These are phyloP conservation scores for Chrysotoxum bicinctum DNA, from an alignment of 2,888 invertebrate species.

Conservation along the genomic window DNA sequence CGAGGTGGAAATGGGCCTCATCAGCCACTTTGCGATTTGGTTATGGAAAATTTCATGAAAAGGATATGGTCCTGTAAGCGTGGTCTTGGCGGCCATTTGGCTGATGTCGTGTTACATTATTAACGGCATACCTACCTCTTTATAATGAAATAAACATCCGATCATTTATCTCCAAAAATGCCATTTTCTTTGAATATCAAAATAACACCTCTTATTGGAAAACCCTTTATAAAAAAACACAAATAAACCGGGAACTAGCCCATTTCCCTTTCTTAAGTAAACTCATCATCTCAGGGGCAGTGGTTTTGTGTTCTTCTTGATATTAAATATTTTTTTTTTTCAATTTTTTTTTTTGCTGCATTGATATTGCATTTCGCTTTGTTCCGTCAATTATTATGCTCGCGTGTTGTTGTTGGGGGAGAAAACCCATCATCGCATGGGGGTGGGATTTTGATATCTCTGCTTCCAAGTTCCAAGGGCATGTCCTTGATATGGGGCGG, in stretches of 20 bases:
- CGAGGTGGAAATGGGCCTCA: too few species aligned
- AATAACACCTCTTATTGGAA: too few species aligned
- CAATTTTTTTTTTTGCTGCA: conserved; percentile 2
- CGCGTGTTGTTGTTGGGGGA: conserved; percentile 8
- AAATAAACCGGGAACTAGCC: conserved; percentile 6
- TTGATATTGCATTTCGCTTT: conserved; percentile 57
- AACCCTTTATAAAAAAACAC: background rate
- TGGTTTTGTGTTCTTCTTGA: conserved; percentile 14
- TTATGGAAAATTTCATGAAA: too few species aligned
- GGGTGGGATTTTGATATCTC: background rate
- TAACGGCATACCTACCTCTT: too few species aligned
- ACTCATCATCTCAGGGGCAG: conserved; percentile 44
- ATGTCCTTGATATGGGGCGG: conserved; percentile 21
- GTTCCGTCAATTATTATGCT: conserved; percentile 57
- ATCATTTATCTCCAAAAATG: too few species aligned
- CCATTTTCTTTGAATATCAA: too few species aligned
- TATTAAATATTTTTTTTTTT: conserved; percentile 26
- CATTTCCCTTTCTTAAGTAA: conserved; percentile 48
- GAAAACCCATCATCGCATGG: background rate
- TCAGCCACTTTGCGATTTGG: too few species aligned
- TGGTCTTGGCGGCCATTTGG: too few species aligned
- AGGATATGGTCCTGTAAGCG: too few species aligned
- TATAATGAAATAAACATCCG: too few species aligned
- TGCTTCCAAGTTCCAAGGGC: conserved; percentile 21
- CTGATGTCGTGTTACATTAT: too few species aligned